Conservation (phyloP, 2,797 vertebrate genomes). For the Calcarius lapponicus region DNA sequence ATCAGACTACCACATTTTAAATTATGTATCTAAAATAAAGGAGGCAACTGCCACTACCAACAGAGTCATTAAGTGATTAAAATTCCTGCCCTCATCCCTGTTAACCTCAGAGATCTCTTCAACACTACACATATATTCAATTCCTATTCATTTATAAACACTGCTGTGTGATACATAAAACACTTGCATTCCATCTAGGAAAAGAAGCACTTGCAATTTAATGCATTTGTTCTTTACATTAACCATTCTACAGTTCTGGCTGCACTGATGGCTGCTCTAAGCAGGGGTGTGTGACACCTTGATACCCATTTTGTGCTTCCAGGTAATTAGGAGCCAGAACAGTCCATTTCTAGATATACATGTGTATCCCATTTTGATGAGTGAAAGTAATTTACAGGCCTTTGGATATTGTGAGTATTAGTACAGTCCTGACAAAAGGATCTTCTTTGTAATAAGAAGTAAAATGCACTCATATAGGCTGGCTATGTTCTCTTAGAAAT, state of each 20-base stretch:
- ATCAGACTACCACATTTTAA: neutral
- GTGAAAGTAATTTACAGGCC: neutral
- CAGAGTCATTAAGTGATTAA: neutral
- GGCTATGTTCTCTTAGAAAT: neutral
- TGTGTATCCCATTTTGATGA: neutral
- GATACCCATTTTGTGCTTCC: neutral
- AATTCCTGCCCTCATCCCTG: neutral
- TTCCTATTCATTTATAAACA: neutral
- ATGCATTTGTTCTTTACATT: neutral
- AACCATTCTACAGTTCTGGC: neutral
- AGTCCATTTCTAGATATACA: neutral
- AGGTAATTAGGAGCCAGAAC: neutral
- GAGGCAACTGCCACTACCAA: neutral
- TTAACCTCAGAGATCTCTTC: neutral
- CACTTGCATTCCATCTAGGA: neutral
- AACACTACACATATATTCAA: neutral
- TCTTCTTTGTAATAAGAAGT: neutral
- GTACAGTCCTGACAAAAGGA: neutral
- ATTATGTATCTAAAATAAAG: neutral
- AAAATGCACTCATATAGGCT: neutral
- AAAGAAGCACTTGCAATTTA: neutral
- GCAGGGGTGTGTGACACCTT: neutral
- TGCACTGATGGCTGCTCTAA: neutral
- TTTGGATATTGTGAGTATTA: neutral
- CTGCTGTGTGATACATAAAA: neutral